Evolutionary conservation across 2,797 vertebrate species (phyloP).

Genomic region (Enteromius viviparus): DNA sequence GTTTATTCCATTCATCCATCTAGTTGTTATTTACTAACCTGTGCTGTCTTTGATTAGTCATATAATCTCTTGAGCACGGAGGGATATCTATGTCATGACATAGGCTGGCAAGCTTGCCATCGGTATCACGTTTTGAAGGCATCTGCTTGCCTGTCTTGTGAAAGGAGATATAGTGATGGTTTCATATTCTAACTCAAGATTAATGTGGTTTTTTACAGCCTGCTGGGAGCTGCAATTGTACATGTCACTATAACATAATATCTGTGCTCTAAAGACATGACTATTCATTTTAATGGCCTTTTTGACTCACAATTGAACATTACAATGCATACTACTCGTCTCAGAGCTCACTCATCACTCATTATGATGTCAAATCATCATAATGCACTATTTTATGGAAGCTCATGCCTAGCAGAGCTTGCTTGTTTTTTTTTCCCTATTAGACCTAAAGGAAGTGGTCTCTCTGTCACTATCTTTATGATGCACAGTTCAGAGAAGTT

Average conservation of each 20-base stretch:
- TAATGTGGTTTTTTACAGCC: constrained; percentile 62
- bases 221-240: constrained; percentile 62
- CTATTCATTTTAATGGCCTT: constrained; percentile 61
- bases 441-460: not conserved
- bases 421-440: constrained; percentile 35
- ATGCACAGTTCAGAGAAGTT: not conserved
- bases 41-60: constrained; percentile 37
- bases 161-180: constrained; percentile 51
- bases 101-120: constrained; percentile 26
- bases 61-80: constrained; percentile 23
- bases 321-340: constrained; percentile 55
- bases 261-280: constrained; percentile 59
- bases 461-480: not conserved
- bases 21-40: constrained; percentile 29
- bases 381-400: constrained; percentile 44
- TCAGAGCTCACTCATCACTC: constrained; percentile 55
- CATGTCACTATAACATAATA: constrained; percentile 63
- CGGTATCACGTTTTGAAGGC: constrained; percentile 51
- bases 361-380: constrained; percentile 57
- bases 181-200: constrained; percentile 62
- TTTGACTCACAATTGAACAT: constrained; percentile 59
- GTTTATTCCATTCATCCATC: constrained; percentile 22
- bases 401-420: constrained; percentile 39
- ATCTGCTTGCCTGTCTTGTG: constrained; percentile 53
- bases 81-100: constrained; percentile 30